These are phyloP conservation scores for Distichodus sexfasciatus DNA, from an alignment of 2,797 vertebrate genomes.

Conservation along the genomic window DNA sequence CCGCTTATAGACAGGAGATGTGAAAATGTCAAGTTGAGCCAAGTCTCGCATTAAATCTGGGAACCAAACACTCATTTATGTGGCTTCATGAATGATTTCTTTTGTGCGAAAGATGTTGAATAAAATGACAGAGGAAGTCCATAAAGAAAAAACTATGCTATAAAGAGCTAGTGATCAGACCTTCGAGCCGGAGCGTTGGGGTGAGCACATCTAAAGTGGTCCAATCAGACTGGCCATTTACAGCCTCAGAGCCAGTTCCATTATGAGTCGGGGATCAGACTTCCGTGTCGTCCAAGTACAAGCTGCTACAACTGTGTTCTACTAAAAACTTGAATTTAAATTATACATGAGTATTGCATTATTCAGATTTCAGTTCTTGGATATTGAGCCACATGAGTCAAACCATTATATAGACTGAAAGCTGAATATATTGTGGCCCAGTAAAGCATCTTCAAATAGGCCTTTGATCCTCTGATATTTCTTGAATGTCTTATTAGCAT, in stretches of 20 bases:
- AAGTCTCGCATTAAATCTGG: constrained; percentile 13
- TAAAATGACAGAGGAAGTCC: no score
- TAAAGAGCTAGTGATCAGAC: constrained; percentile 6
- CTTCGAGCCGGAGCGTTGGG: neutral
- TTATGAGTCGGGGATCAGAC: no score
- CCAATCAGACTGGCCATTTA: no score
- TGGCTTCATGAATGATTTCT: constrained; percentile 13
- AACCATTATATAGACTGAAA: neutral
- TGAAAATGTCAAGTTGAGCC: constrained; percentile 28
- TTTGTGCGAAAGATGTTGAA: constrained; percentile 1
- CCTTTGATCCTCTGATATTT: neutral
- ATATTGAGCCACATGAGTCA: neutral
- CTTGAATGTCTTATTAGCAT: neutral
- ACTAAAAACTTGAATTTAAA: neutral
- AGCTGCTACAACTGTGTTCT: neutral
- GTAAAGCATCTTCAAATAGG: neutral
- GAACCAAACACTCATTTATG: constrained; percentile 7
- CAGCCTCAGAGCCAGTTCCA: no score
- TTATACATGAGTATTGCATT: neutral
- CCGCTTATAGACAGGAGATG: constrained; percentile 14
- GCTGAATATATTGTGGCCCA: neutral
- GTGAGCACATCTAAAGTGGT: no score
- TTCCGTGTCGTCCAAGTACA: no score
- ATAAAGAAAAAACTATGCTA: no score
- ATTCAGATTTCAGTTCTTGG: neutral